Evolutionary conservation across 2,113 vertebrate species (phyloP).

Genomic region (Laticauda colubrina): DNA sequence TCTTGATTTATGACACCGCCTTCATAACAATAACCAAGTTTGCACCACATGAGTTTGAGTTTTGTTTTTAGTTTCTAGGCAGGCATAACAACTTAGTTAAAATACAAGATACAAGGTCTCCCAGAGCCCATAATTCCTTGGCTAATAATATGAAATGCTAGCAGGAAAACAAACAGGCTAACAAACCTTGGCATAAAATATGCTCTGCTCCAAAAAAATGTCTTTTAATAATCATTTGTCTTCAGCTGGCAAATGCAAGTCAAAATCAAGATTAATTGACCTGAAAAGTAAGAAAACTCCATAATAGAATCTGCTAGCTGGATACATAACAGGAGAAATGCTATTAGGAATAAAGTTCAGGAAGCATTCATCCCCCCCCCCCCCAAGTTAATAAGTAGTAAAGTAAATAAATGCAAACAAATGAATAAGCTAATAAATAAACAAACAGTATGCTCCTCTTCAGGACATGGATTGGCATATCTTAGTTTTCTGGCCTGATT

Average conservation of each 20-base stretch:
- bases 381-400: not conserved
- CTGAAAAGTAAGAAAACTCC: not conserved
- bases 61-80: not conserved
- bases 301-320: not conserved
- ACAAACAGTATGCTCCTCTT: not conserved
- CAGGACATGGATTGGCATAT: not conserved
- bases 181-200: not conserved
- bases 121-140: not conserved
- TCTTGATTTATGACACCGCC: not conserved
- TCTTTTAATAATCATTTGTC: not conserved
- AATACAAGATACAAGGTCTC: not conserved
- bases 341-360: not conserved
- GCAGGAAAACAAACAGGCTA: not conserved
- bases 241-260: not conserved
- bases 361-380: not conserved
- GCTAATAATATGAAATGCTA: not conserved
- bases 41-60: not conserved
- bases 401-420: not conserved
- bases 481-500: not conserved
- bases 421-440: not conserved
- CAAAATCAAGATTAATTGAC: not conserved
- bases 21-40: not conserved
- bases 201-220: not conserved
- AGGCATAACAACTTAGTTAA: not conserved
- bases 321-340: not conserved